Evolutionary conservation across 1,140 invertebrate genomes (phyloP).

Genomic region (Drosophila pseudoobscura): DNA sequence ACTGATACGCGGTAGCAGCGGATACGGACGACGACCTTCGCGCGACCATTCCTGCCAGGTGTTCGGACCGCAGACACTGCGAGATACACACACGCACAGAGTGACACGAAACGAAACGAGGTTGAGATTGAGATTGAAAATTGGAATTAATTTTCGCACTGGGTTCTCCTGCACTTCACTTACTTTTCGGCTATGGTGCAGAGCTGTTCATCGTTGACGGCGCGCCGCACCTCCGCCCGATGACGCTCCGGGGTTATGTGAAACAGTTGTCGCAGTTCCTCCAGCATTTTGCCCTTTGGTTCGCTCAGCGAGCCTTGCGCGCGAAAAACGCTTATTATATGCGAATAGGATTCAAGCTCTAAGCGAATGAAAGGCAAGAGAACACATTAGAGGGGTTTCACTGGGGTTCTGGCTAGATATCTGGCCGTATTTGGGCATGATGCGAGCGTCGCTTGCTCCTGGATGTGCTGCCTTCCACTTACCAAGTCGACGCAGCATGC

Average conservation of each 20-base stretch:
- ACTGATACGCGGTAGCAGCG: slow-evolving; percentile 91
- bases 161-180: slow-evolving; percentile 67
- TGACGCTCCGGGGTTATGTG: slow-evolving; percentile 95
- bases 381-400: slow-evolving; percentile 9
- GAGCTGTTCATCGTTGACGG: slow-evolving; percentile 95
- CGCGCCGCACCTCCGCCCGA: slow-evolving; percentile 94
- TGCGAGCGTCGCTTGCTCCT: slow-evolving; percentile 1
- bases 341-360: slow-evolving; percentile 96
- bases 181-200: slow-evolving; percentile 94
- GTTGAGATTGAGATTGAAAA: too few relatives aligned
- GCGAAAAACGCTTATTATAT: slow-evolving; percentile 93
- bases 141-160: neutral
- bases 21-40: slow-evolving; percentile 92
- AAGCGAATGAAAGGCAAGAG: slow-evolving; percentile 60
- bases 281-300: slow-evolving; percentile 92
- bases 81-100: slow-evolving; percentile 69
- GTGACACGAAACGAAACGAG: neutral
- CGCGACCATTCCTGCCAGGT: slow-evolving; percentile 92
- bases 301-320: slow-evolving; percentile 94
- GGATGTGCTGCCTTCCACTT: slow-evolving; percentile 21
- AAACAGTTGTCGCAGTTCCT: slow-evolving; percentile 91
- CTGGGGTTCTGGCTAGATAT: neutral
- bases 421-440: too few relatives aligned
- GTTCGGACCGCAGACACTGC: slow-evolving; percentile 91
- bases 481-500: slow-evolving; percentile 93